Evolutionary conservation across 2,113 vertebrate genomes (phyloP), one percentile per base, ranked within the genome.

Genomic region (Carassius gibelio): DNA sequence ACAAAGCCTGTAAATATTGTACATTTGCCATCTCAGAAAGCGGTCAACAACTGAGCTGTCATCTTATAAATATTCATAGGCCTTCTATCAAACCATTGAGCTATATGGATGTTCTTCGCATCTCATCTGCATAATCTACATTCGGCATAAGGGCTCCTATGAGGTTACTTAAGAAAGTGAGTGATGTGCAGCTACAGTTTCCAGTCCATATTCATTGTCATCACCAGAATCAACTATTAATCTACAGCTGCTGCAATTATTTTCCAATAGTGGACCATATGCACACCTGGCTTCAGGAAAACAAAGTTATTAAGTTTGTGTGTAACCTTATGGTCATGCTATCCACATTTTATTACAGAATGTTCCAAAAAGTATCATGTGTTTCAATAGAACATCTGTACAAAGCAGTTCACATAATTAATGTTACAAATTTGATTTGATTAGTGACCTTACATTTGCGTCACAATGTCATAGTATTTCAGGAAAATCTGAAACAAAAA

Each of bases 61-160:
- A 61, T 68, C 71, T 75, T 72, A 86, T 77, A 83, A 42, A 86
- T 86, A 86, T 83, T 77, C 72, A 86, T 77, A 8, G 15, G 9
- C 34, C 1, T 76, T 69, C 50, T 69, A 55, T 77, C 61, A 57
- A 86, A 86, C 68, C 69, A 83, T 14, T 77, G 59, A 83, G 66
- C 61, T 52, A 50, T 75, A 86, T 86, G 77, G n/a, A 77, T 26
- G 52, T 72, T 36, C 38, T 86, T 52, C 75, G 79, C 80, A 83
- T 83, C 64, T 88, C 48, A 85, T 88, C 80, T 88, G 74, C 80
- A 85, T 82, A 78, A 36, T 38, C 42, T 57, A 72, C 69, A 82
- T 82, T 79, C 26, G 19, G 15, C 15, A 11, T 57, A 69, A 84
- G 23, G 13, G 23, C 75, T 83, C 11, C 36, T 26, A 30, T 48